Conservation (phyloP, 2,888 invertebrate species). For the Protodeltote pygarga region DNA sequence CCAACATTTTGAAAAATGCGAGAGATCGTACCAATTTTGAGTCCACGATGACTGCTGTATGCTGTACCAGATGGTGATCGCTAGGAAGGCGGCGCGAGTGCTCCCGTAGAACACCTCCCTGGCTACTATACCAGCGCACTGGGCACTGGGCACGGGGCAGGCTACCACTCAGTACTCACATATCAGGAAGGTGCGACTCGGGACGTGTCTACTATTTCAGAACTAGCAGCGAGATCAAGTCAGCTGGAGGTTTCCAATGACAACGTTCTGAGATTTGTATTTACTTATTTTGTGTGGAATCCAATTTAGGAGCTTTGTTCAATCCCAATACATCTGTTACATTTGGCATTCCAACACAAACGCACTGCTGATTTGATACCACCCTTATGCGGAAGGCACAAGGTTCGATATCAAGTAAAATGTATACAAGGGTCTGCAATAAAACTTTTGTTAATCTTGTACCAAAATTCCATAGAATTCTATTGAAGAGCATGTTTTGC, state of each 20-base stretch:
- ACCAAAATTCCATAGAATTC: slow-evolving; percentile 30
- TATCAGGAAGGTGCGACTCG: too few relatives aligned
- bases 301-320: slow-evolving; percentile 33
- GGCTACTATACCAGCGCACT: too few relatives aligned
- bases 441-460: neutral
- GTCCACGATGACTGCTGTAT: too few relatives aligned
- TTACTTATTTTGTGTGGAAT: slow-evolving; percentile 26
- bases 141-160: too few relatives aligned
- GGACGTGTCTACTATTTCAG: neutral
- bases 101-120: too few relatives aligned
- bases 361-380: rapidly evolving
- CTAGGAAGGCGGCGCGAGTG: too few relatives aligned
- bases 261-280: slow-evolving; percentile 31
- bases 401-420: neutral
- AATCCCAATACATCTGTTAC: slow-evolving; percentile 43
- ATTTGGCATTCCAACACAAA: slow-evolving; percentile 35
- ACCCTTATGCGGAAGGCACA: rapidly evolving
- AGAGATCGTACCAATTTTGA: too few relatives aligned
- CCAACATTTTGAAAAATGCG: too few relatives aligned
- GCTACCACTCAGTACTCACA: too few relatives aligned
- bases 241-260: slow-evolving; percentile 30
- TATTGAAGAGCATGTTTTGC: slow-evolving; percentile 2
- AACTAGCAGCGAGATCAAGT: neutral
- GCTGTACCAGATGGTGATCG: too few relatives aligned
- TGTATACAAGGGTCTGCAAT: neutral